These are phyloP conservation scores for Silurus lanzhouensis DNA, from an alignment of 2,797 vertebrate genomes.

Conservation along the genomic window DNA sequence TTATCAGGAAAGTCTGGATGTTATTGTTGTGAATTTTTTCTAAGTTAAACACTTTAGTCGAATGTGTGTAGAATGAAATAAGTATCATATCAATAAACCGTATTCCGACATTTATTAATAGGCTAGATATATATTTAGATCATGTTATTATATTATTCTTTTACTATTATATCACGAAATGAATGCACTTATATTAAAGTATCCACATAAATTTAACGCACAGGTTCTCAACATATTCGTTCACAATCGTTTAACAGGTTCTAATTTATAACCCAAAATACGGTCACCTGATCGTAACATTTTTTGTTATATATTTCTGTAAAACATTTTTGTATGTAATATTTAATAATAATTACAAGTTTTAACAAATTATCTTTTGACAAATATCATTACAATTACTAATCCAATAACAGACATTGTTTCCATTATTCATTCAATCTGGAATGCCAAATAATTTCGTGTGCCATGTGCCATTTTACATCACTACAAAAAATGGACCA, in stretches of 20 bases:
- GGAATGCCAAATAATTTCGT: neutral
- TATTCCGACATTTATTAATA: neutral
- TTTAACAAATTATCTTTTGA: too few species aligned
- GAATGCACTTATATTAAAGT: neutral
- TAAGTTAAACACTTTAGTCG: neutral
- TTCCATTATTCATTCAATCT: neutral
- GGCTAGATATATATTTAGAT: too few species aligned
- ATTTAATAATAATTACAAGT: neutral
- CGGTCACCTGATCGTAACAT: neutral
- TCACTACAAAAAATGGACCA: too few species aligned
- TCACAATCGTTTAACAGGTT: too few species aligned
- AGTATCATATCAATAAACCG: neutral
- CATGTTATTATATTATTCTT: too few species aligned
- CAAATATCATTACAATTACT: too few species aligned
- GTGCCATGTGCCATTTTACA: neutral
- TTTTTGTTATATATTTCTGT: neutral
- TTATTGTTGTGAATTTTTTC: neutral
- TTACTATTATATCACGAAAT: too few species aligned
- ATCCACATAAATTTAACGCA: neutral
- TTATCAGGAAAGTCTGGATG: neutral
- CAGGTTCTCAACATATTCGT: neutral
- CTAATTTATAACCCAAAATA: neutral
- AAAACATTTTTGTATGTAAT: neutral
- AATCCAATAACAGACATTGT: too few species aligned
- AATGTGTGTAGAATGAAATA: neutral